phyloP scores from a whole-genome alignment of 23 tunicate species.

The Styela plicata region DNA sequence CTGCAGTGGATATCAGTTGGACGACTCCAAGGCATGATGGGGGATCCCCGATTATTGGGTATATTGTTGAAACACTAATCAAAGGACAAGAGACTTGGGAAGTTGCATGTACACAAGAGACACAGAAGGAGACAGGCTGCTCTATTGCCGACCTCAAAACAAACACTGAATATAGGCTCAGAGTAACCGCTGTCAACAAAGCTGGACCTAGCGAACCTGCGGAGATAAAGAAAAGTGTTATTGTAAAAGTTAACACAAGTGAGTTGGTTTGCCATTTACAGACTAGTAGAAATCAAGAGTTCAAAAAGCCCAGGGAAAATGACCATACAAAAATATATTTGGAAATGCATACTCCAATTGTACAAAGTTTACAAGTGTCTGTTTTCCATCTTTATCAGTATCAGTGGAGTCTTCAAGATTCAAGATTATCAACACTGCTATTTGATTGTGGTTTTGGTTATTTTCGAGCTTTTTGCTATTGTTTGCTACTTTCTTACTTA shows the following conservation, averaged over 20 bases:
- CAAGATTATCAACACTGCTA: too few species aligned
- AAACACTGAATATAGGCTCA: constrained; percentile 27
- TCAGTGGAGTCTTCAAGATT: background rate
- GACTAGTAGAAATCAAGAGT: too few species aligned
- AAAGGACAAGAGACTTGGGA: constrained; percentile 86
- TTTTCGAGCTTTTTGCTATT: too few species aligned
- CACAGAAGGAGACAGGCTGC: constrained; percentile 67
- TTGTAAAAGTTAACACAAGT: constrained; percentile 18
- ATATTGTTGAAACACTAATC: constrained; percentile 82
- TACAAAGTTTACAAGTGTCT: too few species aligned
- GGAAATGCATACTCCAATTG: too few species aligned
- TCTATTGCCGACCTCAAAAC: constrained; percentile 49
- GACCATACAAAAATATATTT: too few species aligned
- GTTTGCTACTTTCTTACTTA: too few species aligned
- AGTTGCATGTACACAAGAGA: constrained; percentile 82
- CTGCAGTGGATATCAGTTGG: constrained; percentile 67
- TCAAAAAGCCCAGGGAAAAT: too few species aligned
- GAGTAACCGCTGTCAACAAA: constrained; percentile 63
- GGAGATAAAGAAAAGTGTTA: constrained; percentile 20
- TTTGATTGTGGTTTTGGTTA: too few species aligned
- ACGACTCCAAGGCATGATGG: constrained; percentile 74
- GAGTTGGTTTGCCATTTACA: background rate
- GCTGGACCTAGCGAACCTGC: constrained; percentile 51
- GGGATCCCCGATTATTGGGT: constrained; percentile 73
- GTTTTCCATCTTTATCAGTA: too few species aligned